phyloP scores from a whole-genome alignment of 2,888 invertebrate species.

The Stratiomys singularior region DNA sequence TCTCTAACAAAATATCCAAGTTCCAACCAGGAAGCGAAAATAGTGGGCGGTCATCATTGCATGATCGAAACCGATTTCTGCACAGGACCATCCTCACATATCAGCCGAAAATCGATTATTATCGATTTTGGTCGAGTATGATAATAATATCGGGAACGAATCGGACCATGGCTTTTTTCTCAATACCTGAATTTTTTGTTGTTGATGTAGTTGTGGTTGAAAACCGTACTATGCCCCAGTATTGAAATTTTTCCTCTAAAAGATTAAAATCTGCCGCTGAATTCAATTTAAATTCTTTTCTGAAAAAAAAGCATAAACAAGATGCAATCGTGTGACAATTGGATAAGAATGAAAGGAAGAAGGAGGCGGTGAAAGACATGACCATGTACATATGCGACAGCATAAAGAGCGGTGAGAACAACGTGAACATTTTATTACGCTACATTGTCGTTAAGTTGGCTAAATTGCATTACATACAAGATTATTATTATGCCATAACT shows the following conservation, averaged over 20 bases:
- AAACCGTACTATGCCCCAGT: conserved; percentile 7
- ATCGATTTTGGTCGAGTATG: not conserved
- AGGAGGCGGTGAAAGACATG: not conserved
- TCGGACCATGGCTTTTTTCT: conserved; percentile 3
- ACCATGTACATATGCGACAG: not conserved
- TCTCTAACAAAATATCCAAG: not conserved
- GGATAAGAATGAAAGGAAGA: not conserved
- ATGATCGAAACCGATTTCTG: too few relatives aligned
- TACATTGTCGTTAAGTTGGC: not conserved
- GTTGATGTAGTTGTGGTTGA: too few relatives aligned
- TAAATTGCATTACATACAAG: not conserved
- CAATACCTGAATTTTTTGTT: not conserved
- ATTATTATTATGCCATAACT: conserved; percentile 43
- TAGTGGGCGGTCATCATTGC: not conserved
- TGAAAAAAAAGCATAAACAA: not conserved
- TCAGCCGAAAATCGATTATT: conserved; percentile 13
- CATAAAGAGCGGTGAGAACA: not conserved
- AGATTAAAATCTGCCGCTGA: conserved; percentile 41
- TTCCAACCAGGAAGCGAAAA: conserved; percentile 7
- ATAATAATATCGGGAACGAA: not conserved
- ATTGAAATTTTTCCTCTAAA: conserved; percentile 2
- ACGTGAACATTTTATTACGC: conserved; percentile 39
- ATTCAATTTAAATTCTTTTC: conserved; percentile 31
- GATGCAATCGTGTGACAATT: conserved; percentile 12
- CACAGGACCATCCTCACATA: not conserved